Base-by-base conservation (phyloP, 2,888 invertebrate genomes). In the Sthenelais limicola region DNA sequence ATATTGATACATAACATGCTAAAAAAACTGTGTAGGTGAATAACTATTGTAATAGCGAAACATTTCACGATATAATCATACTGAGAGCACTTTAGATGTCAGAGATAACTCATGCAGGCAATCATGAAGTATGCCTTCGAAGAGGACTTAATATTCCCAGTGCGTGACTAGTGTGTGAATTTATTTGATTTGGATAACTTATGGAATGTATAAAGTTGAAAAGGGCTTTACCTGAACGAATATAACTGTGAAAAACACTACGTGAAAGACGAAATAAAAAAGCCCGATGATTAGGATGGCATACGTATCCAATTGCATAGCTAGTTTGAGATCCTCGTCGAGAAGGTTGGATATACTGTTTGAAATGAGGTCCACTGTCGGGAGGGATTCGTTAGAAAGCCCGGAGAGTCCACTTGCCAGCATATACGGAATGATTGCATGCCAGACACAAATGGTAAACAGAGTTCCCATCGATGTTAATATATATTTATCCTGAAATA, bases 401-500 rank as follows among this genome's bases (percentile, higher is more conserved):
- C 38, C 38, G 9, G 7, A 15, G 24, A 1, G 21, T 2, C 12
- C 9, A 21, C 24, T 38, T 1, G 28, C 2, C 66, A 66, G 26
- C 32, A 75, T 68, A 35, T 49, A 33, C 1, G 74, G 71, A 26
- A 75, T 54, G 32, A 72, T 68, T 0, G 75, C 75, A 24, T 75
- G 75, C 75, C 75, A 75, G 3, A 74, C 71, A 33, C 73, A 74
- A n/a, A 75, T 74, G 49, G 49, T 28, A 47, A 49, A 67, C 24
- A 75, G 68, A 26, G 74, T 75, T 9, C 56, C 56, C 75, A 75
- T 75, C n/a, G 75, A 74, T 7, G 66, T 71, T 43, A 75, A 68
- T n/a, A 75, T 75, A 69, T 75, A 75, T 33, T 74, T 75, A 58
- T 75, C 75, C 75, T 75, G 52, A 4, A 21, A 18, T 21, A n/a